Base-by-base conservation (phyloP, 2,888 invertebrate species). In the Scaptomyza cyrtandrae region DNA sequence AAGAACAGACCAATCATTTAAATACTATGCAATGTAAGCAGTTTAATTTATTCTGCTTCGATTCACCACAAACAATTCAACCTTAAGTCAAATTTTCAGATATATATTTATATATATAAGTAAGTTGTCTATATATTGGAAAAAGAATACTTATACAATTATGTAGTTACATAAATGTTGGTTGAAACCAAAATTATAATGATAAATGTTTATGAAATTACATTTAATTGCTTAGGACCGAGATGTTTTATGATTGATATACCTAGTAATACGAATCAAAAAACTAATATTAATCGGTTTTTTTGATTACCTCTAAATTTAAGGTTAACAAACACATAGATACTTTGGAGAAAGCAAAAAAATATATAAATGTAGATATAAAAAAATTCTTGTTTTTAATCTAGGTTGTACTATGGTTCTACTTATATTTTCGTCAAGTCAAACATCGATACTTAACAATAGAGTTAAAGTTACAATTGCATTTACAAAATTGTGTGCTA, bases 291-390 rank as follows among this genome's bases (percentile, higher is more conserved):
- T 35, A 59, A 62, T 56, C 61, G 49, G 55, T 67, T 83, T 84
- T 82, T 82, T 79, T 79, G 83, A 80, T 74, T 67, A 86, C 67
- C 63, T 62, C 48, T 72, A 71, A n/a, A 35, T 31, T 49, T 82
- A 85, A 85, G 82, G 16, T 66, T 69, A 73, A 70, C 45, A 57
- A 52, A 52, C 61, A 60, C 14, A 63, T 56, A 78, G 54, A 77
- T 61, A 67, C 55, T 71, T 81, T 82, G 83, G 67, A 86, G 69
- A 76, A 74, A 64, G 75, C 53, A 60, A 61, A 16, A 70, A 87
- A 67, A 86, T 78, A 82, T 88, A 88, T 88, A 88, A 79, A 58
- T 79, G 88, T 83, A 83, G 88, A 74, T 59, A 71, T 75, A 64
- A 79, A 67, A 24, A 48, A 5, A 49, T 19, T 14, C 7, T 13